Conservation (phyloP, 2,888 invertebrate species). For the Acanthoscelides obtectus region DNA sequence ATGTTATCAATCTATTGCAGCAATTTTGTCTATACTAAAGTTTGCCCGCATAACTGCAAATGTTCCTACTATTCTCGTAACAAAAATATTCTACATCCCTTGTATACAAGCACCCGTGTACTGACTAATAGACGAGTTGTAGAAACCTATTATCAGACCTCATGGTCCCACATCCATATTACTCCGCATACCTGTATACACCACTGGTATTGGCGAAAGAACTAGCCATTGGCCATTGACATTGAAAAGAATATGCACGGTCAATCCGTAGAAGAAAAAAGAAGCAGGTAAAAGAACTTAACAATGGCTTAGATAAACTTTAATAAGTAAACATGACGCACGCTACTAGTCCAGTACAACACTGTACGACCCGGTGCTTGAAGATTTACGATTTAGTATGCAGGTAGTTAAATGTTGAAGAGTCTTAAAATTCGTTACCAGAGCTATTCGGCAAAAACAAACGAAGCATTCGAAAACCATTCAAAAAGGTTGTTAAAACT, state of each 20-base stretch:
- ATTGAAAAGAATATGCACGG: neutral
- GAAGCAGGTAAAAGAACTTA: neutral
- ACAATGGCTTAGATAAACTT: neutral
- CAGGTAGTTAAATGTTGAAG: too few relatives aligned
- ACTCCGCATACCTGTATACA: neutral
- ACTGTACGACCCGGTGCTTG: too few relatives aligned
- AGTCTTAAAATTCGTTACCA: too few relatives aligned
- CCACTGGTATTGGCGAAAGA: neutral
- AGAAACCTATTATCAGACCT: neutral
- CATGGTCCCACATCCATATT: neutral
- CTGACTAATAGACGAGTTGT: neutral
- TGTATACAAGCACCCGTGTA: neutral
- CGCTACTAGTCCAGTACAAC: too few relatives aligned
- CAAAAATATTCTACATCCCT: neutral
- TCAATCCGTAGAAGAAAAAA: neutral
- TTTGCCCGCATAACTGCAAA: too few relatives aligned
- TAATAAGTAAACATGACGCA: neutral
- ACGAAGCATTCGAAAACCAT: too few relatives aligned
- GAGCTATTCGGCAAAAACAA: too few relatives aligned
- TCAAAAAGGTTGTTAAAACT: too few relatives aligned
- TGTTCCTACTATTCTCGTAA: too few relatives aligned
- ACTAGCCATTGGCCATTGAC: neutral
- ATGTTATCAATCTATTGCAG: too few relatives aligned
- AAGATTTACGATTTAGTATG: too few relatives aligned
- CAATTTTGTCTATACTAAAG: too few relatives aligned